Evolutionary conservation across 1,140 invertebrate genomes (phyloP).

Genomic region (Halesus radiatus): DNA sequence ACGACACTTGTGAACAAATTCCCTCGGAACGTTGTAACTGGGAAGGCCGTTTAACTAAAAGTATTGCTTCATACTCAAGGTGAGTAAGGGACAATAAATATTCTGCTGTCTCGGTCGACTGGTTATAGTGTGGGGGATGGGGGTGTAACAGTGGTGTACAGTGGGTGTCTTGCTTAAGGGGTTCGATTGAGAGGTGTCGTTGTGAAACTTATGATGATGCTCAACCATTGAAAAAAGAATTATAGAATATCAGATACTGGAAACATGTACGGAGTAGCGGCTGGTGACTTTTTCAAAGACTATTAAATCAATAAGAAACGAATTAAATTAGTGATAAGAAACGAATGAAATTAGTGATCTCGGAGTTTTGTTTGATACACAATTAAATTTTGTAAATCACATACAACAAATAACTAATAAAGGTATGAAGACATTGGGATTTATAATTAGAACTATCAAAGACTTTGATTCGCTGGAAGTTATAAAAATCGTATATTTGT

Average conservation of each 20-base stretch:
- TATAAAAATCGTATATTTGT: too few relatives aligned
- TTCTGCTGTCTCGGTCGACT: neutral
- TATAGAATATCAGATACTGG: slow-evolving; percentile 5
- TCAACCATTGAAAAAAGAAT: neutral
- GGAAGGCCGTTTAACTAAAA: neutral
- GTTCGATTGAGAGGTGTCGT: neutral
- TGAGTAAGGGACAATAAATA: slow-evolving; percentile 25
- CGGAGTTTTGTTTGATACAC: too few relatives aligned
- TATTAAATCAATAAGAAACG: too few relatives aligned
- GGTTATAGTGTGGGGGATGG: neutral
- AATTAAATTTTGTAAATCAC: too few relatives aligned
- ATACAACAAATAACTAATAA: too few relatives aligned
- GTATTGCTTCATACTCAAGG: slow-evolving; percentile 13
- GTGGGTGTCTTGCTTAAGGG: neutral
- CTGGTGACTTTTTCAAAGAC: too few relatives aligned
- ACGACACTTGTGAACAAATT: neutral
- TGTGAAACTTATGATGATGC: neutral
- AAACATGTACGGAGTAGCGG: neutral
- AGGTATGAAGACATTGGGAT: too few relatives aligned
- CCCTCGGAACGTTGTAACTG: neutral
- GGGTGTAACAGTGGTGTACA: too few relatives aligned
- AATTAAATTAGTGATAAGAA: too few relatives aligned
- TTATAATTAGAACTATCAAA: too few relatives aligned
- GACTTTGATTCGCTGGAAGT: too few relatives aligned
- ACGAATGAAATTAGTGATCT: too few relatives aligned